A percentile compares a stretch with the other conserved stretches of the same genome.
Evolutionary conservation across 2,888 invertebrate species (phyloP).

Genomic region (Trichopoda pennipes): DNA sequence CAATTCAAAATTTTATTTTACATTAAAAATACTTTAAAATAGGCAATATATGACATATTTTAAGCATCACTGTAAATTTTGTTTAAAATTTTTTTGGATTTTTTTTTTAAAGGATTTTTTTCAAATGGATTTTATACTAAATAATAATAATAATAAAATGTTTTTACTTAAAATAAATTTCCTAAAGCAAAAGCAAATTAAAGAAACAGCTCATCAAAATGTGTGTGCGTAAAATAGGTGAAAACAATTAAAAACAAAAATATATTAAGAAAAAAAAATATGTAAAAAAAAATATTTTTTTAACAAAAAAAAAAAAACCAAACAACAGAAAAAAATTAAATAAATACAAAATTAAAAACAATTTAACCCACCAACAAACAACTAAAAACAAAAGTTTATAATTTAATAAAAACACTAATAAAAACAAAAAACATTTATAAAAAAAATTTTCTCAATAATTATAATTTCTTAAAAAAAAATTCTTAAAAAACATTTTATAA

Average conservation of each 20-base stretch:
- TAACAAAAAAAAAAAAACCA: slow-evolving; percentile 30
- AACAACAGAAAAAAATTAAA: slow-evolving; percentile 41
- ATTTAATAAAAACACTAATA: slow-evolving; percentile 1
- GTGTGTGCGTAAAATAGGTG: slow-evolving; percentile 66
- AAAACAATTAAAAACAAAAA: slow-evolving; percentile 47
- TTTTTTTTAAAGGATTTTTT: too few species aligned
- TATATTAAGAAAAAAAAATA: slow-evolving; percentile 24
- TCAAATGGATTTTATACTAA: too few species aligned
- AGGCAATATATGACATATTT: too few species aligned
- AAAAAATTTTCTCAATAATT: slow-evolving; percentile 1
- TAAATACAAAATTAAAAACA: slow-evolving; percentile 41
- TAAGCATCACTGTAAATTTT: too few species aligned
- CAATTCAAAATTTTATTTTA: too few species aligned
- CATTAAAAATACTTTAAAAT: too few species aligned
- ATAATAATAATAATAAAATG: neutral
- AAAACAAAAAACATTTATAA: slow-evolving; percentile 19
- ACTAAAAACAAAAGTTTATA: slow-evolving; percentile 43
- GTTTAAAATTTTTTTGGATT: too few species aligned
- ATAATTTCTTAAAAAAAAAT: slow-evolving; percentile 18
- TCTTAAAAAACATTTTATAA: neutral
- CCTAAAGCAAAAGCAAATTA: slow-evolving; percentile 13
- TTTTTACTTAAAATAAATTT: slow-evolving; percentile 4
- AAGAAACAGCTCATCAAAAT: slow-evolving; percentile 66
- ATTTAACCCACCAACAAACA: slow-evolving; percentile 60
- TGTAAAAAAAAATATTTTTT: slow-evolving; percentile 4